Evolutionary conservation across 2,888 invertebrate genomes (phyloP).

Genomic region (Drosophila dives): DNA sequence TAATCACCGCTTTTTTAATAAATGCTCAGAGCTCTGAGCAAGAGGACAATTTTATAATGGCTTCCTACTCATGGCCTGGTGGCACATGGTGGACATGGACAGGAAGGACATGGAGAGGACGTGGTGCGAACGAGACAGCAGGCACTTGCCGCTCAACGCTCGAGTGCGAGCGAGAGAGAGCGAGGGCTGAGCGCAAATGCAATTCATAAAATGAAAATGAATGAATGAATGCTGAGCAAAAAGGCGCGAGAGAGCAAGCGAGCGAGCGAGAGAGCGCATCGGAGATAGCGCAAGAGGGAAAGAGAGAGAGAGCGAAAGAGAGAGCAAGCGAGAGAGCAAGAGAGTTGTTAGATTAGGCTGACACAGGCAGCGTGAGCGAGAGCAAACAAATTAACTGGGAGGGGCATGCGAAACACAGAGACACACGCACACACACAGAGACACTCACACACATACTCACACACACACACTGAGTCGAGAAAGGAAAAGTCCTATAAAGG

Average conservation of each 20-base stretch:
- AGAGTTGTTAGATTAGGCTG: conserved; percentile 22
- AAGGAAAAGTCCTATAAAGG: conserved; percentile 65
- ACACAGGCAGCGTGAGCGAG: conserved; percentile 44
- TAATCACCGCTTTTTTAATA: conserved; percentile 72
- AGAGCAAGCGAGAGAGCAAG: conserved; percentile 25
- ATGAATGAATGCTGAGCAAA: conserved; percentile 51
- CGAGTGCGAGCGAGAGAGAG: conserved; percentile 31
- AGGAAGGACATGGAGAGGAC: conserved; percentile 43
- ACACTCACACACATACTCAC: conserved; percentile 17
- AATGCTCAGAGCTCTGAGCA: conserved; percentile 43
- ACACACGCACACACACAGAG: conserved; percentile 23
- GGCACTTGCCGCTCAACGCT: neutral
- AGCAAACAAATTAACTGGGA: conserved; percentile 77
- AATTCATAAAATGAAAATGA: conserved; percentile 44
- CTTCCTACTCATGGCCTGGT: conserved; percentile 54
- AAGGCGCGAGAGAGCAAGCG: conserved; percentile 14
- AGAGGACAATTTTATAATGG: conserved; percentile 65
- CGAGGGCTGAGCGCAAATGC: conserved; percentile 42
- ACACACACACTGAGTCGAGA: conserved; percentile 23
- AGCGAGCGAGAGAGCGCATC: conserved; percentile 23
- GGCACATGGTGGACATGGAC: conserved; percentile 36
- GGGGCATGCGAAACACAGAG: conserved; percentile 60
- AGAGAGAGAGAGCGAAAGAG: conserved; percentile 11
- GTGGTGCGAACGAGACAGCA: conserved; percentile 13
- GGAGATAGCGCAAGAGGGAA: conserved; percentile 37